Evolutionary conservation across 2,113 vertebrate genomes (phyloP).

Genomic region (Anoplopoma fimbria): DNA sequence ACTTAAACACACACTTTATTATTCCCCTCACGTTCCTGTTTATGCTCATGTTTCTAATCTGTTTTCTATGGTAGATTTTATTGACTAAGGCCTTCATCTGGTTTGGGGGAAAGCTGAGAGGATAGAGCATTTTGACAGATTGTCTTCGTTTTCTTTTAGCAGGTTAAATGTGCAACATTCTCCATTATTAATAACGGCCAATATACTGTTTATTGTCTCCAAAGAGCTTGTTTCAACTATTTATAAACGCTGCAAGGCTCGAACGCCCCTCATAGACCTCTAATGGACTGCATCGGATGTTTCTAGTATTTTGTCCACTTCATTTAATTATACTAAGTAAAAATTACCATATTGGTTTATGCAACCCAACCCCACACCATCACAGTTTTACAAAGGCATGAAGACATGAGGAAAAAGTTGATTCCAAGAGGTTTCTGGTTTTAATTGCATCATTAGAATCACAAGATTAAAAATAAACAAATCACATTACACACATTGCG

Average conservation of each 20-base stretch:
- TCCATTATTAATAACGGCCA: not conserved
- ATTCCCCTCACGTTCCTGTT: not conserved
- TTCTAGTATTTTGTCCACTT: not conserved
- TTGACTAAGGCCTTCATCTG: not conserved
- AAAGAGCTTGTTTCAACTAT: not conserved
- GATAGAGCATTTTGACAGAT: not conserved
- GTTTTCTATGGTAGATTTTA: not conserved
- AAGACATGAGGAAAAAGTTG: not conserved
- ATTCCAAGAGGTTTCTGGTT: constrained; percentile 2
- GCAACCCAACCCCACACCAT: not conserved
- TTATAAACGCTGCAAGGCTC: not conserved
- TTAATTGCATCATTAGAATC: constrained; percentile 9
- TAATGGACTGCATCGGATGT: not conserved
- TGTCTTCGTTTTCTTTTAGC: not conserved
- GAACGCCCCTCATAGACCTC: not conserved
- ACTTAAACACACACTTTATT: too few species aligned
- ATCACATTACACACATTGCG: not conserved
- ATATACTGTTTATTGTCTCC: not conserved
- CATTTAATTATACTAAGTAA: not conserved
- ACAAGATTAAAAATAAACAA: constrained; percentile 15
- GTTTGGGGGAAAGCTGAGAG: not conserved
- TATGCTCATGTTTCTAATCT: not conserved
- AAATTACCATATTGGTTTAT: too few species aligned
- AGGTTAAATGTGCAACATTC: not conserved
- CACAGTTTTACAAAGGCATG: not conserved